Evolutionary conservation across 2,888 invertebrate species (phyloP), one percentile per base, ranked within the genome.

Genomic region (Tenodera sinensis): DNA sequence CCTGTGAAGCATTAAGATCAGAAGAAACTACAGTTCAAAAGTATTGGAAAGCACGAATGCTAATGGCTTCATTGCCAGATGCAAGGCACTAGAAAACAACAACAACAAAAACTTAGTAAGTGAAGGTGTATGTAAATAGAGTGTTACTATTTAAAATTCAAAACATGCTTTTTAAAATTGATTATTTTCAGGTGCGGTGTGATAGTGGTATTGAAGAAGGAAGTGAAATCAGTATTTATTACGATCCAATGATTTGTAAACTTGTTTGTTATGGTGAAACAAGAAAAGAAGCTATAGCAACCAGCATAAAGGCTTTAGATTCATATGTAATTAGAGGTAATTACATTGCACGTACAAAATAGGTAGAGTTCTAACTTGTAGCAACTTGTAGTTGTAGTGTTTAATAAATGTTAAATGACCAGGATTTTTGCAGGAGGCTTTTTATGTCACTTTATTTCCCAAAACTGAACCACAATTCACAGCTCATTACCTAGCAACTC

Each of bases 221-320:
- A 14, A 95, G 95, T 91, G 95, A 96, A 92, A 96, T 96, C 91
- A 95, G 95, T 91, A 95, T 96, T 90, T 96, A 95, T 92, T 96
- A 96, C 92, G 96, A 96, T 92, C 95, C 96, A 2, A 95, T 96
- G 94, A 96, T 96, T 91, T 95, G 96, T 92, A 96, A 96, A 94
- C 93, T 96, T 90, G 95, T 96, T 20, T 94, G 95, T 27, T 94
- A 95, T 92, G 96, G 95, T n/a, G 92, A 93, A 42, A 93, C 93
- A 90, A 93, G 96, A 89, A 91, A 94, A 83, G 94, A 94, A 91
- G 95, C 96, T 0, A 93, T 96, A 83, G 92, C 93, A 87, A 88
- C 83, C 42, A 89, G 89, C 85, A 47, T 89, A 28, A 93, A 94
- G 90, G 96, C 96, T 28, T 92, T 96, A 88, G 96, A 96, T 93